phyloP scores from a whole-genome alignment of 2,113 vertebrate species.

The Lepus europaeus region DNA sequence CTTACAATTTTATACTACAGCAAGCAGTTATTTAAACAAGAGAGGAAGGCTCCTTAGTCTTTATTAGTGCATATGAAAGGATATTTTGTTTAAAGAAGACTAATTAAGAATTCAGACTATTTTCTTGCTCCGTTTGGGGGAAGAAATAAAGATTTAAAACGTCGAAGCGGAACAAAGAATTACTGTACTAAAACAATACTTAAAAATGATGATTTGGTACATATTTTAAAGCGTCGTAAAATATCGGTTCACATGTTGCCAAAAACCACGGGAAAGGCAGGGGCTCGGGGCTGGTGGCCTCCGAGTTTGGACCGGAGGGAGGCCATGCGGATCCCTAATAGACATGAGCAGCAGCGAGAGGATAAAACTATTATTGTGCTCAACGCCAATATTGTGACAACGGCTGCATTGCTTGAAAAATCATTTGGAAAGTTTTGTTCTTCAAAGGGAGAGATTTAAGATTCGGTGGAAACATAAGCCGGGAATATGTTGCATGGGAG shows the following conservation, averaged over 20 bases:
- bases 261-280: slow-evolving; percentile 74
- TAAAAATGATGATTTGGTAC: slow-evolving; percentile 80
- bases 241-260: slow-evolving; percentile 50
- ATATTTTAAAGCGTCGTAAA: slow-evolving; percentile 69
- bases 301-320: slow-evolving; percentile 50
- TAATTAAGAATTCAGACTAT: slow-evolving; percentile 91
- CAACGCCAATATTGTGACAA: slow-evolving; percentile 64
- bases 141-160: slow-evolving; percentile 87
- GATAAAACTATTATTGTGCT: slow-evolving; percentile 35
- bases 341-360: neutral
- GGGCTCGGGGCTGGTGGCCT: slow-evolving; percentile 24
- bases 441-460: slow-evolving; percentile 76
- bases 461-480: slow-evolving; percentile 62
- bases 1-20: slow-evolving; percentile 91
- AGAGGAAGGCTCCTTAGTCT: slow-evolving; percentile 89
- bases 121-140: slow-evolving; percentile 85
- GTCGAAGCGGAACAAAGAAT: slow-evolving; percentile 83
- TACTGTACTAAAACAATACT: slow-evolving; percentile 82
- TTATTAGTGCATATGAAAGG: slow-evolving; percentile 91
- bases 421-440: slow-evolving; percentile 83
- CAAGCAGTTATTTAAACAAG: slow-evolving; percentile 92
- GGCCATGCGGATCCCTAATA: slow-evolving; percentile 43
- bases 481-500: slow-evolving; percentile 73
- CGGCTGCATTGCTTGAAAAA: slow-evolving; percentile 55
- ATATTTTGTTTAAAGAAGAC: slow-evolving; percentile 91